Evolutionary conservation across 2,888 invertebrate genomes (phyloP).

Genomic region (Quadriops clusia): DNA sequence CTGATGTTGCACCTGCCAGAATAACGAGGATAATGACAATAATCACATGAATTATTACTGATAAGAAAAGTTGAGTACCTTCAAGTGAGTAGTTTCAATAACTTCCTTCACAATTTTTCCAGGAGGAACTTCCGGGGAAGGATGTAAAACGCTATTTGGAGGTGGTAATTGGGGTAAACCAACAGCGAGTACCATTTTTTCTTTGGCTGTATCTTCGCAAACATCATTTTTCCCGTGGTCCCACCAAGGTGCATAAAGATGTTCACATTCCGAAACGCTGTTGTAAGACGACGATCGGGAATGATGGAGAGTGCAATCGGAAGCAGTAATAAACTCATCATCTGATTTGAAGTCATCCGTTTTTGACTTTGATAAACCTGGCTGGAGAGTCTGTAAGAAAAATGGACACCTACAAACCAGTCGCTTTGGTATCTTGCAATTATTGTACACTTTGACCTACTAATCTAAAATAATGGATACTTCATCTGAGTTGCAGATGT

Average conservation of each 20-base stretch:
- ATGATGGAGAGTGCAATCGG: constrained; percentile 54
- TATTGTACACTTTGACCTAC: too few relatives aligned
- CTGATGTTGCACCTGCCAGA: constrained; percentile 42
- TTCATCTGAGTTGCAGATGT: too few relatives aligned
- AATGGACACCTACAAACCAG: too few relatives aligned
- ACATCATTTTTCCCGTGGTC: constrained; percentile 39
- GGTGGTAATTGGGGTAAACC: constrained; percentile 34
- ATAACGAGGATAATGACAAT: too few relatives aligned
- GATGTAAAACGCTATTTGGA: constrained; percentile 28
- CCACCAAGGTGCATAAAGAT: constrained; percentile 42
- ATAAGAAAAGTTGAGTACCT: too few relatives aligned
- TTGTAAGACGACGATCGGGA: constrained; percentile 58
- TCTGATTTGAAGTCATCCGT: constrained; percentile 43
- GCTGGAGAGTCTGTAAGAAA: too few relatives aligned
- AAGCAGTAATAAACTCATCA: constrained; percentile 56
- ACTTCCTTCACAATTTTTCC: constrained; percentile 41
- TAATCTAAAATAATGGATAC: too few relatives aligned
- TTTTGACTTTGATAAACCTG: too few relatives aligned
- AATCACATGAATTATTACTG: constrained; percentile 41
- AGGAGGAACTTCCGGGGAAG: constrained; percentile 34
- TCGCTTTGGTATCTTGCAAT: too few relatives aligned
- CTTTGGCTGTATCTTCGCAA: constrained; percentile 30
- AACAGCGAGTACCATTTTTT: constrained; percentile 37
- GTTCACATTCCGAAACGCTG: constrained; percentile 54
- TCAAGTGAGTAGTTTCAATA: constrained; percentile 39